Conservation (phyloP, 1,140 invertebrate genomes). For the Bombus balteatus region DNA sequence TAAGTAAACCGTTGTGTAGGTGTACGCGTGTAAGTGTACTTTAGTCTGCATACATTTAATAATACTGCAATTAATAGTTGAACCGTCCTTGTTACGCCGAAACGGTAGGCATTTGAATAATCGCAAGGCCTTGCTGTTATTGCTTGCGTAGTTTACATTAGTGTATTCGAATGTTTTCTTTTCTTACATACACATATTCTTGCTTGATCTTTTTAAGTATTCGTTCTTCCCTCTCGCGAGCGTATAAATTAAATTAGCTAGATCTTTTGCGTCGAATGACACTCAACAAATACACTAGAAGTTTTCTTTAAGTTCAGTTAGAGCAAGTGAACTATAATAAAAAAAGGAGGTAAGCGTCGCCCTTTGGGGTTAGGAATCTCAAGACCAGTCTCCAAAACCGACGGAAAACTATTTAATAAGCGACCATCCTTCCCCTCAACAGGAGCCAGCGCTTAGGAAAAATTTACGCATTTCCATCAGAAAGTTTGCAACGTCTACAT, state of each 20-base stretch:
- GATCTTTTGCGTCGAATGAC: constrained; percentile 26
- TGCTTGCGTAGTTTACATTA: constrained; percentile 61
- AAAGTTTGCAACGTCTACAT: constrained; percentile 70
- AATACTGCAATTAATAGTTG: constrained; percentile 82
- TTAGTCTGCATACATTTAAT: constrained; percentile 80
- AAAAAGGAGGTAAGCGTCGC: constrained; percentile 29
- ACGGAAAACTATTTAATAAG: constrained; percentile 33
- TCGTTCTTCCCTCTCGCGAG: constrained; percentile 20
- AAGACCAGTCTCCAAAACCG: constrained; percentile 35
- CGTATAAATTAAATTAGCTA: constrained; percentile 64
- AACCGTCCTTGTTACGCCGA: constrained; percentile 71
- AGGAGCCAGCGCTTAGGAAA: not conserved
- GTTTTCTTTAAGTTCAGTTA: constrained; percentile 45
- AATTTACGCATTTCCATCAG: constrained; percentile 43
- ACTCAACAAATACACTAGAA: constrained; percentile 39
- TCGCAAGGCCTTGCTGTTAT: constrained; percentile 68
- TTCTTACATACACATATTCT: not conserved
- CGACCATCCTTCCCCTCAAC: constrained; percentile 11
- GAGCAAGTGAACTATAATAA: constrained; percentile 54
- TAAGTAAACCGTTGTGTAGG: constrained; percentile 36
- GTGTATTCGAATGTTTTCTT: not conserved
- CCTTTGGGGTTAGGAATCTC: constrained; percentile 40
- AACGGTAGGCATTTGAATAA: constrained; percentile 68
- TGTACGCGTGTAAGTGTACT: constrained; percentile 61
- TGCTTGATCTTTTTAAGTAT: constrained; percentile 52